A percentile compares a stretch with the other conserved stretches of the same genome.
Conservation (phyloP, 2,797 vertebrate genomes). For the Gymnodraco acuticeps region DNA sequence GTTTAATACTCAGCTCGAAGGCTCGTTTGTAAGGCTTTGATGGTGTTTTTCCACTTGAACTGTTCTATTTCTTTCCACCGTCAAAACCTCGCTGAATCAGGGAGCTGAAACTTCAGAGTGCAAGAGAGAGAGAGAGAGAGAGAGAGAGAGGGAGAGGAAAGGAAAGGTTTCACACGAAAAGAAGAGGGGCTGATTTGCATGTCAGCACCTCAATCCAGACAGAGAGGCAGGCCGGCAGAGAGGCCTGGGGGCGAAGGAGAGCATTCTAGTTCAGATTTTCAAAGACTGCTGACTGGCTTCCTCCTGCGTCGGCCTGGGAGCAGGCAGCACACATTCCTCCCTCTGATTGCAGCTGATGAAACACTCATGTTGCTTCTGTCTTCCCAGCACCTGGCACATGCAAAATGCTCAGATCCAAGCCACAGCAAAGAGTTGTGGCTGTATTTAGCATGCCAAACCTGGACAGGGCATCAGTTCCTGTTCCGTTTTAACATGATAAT, state of each 20-base stretch:
- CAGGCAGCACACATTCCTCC: constrained; percentile 78
- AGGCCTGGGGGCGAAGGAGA: constrained; percentile 54
- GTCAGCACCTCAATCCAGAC: constrained; percentile 77
- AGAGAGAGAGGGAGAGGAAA: not conserved
- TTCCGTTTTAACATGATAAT: constrained; percentile 36
- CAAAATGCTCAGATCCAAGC: constrained; percentile 59
- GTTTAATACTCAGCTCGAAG: constrained; percentile 31
- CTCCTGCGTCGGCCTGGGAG: constrained; percentile 69
- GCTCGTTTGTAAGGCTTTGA: constrained; percentile 59
- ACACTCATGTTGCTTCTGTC: constrained; percentile 78
- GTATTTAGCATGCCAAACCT: constrained; percentile 45
- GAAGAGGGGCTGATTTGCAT: constrained; percentile 65
- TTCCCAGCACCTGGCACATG: constrained; percentile 61
- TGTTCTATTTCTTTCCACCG: constrained; percentile 27
- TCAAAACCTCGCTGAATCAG: constrained; percentile 39
- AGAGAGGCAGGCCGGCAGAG: constrained; percentile 59
- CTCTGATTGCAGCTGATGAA: constrained; percentile 82
- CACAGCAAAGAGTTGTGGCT: constrained; percentile 62
- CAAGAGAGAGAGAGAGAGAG: no score
- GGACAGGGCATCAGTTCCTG: constrained; percentile 47
- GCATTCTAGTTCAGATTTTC: constrained; percentile 71
- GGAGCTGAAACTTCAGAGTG: constrained; percentile 35
- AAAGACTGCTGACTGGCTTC: constrained; percentile 84
- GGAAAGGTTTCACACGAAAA: constrained; percentile 19
- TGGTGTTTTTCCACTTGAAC: constrained; percentile 71